Percentiles rank a stretch among this genome's conserved stretches.
Conservation (phyloP, 1,140 invertebrate genomes). For the Acromyrmex charruanus region DNA sequence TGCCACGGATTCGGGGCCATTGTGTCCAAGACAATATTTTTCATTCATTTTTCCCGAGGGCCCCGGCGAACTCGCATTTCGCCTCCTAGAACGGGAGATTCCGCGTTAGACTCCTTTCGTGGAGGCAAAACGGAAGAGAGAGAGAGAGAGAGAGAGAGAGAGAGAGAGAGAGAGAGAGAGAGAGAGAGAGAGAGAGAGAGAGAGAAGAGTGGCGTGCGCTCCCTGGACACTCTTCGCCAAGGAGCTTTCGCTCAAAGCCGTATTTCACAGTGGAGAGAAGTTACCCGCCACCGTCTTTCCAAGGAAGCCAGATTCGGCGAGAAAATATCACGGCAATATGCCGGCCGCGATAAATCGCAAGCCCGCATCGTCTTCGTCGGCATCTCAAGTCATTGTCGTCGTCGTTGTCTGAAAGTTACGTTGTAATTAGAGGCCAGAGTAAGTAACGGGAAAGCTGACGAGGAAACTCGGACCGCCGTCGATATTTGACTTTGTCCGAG, state of each 20-base stretch:
- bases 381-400: conserved; percentile 19
- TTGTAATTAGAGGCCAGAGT: conserved; percentile 43
- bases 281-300: conserved; percentile 28
- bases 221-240: conserved; percentile 54
- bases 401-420: conserved; percentile 29
- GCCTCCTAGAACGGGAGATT: conserved; percentile 34
- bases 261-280: conserved; percentile 50
- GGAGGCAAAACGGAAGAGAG: background rate
- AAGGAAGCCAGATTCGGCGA: conserved; percentile 51
- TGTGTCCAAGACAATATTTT: conserved; percentile 79
- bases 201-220: conserved; percentile 6
- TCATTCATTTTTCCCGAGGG: conserved; percentile 73
- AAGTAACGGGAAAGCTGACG: conserved; percentile 6
- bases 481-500: conserved; percentile 59
- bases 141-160: background rate
- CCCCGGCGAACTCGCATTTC: conserved; percentile 54
- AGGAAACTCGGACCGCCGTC: conserved; percentile 28
- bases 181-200: background rate
- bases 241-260: conserved; percentile 47
- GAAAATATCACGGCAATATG: conserved; percentile 63
- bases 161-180: background rate
- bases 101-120: conserved; percentile 32
- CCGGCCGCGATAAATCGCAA: conserved; percentile 54
- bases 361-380: conserved; percentile 39
- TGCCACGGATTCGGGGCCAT: conserved; percentile 70